Evolutionary conservation across 2,888 invertebrate genomes (phyloP).

Genomic region (Dasypogon diadema): DNA sequence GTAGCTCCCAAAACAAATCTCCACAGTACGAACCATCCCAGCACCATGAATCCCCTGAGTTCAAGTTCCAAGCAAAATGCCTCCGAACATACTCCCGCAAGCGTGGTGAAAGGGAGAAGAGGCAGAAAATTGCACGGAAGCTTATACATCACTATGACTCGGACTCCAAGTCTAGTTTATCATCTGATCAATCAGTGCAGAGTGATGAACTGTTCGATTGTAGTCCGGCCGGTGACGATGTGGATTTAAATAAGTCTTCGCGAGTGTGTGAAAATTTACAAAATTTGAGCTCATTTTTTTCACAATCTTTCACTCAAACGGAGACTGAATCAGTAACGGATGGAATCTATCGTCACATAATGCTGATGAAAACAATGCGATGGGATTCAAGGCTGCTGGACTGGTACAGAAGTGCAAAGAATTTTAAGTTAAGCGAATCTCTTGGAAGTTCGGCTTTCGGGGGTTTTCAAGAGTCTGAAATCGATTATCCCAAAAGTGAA

Average conservation of each 20-base stretch:
- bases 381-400: constrained; percentile 12
- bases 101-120: not conserved
- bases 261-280: constrained; percentile 44
- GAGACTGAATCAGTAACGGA: constrained; percentile 11
- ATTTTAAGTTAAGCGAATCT: constrained; percentile 1
- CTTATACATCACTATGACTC: constrained; percentile 45
- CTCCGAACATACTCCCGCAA: not conserved
- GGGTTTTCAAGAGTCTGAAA: constrained; percentile 26
- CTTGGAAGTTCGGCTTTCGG: constrained; percentile 18
- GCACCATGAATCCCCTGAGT: not conserved
- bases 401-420: constrained; percentile 30
- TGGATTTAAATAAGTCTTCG: constrained; percentile 48
- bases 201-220: constrained; percentile 2
- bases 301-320: constrained; percentile 36
- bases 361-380: constrained; percentile 33
- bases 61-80: not conserved
- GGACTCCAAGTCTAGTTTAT: constrained; percentile 48
- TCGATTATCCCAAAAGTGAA: not conserved
- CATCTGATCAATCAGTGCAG: constrained; percentile 48
- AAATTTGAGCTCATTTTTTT: constrained; percentile 50
- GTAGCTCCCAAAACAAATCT: not conserved
- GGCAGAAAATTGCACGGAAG: constrained; percentile 3
- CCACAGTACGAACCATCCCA: not conserved
- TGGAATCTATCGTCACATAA: constrained; percentile 42
- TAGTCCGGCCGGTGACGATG: constrained; percentile 1